These are phyloP conservation scores for Trichonephila clavata DNA, from an alignment of 1,140 invertebrate genomes.

Conservation along the genomic window DNA sequence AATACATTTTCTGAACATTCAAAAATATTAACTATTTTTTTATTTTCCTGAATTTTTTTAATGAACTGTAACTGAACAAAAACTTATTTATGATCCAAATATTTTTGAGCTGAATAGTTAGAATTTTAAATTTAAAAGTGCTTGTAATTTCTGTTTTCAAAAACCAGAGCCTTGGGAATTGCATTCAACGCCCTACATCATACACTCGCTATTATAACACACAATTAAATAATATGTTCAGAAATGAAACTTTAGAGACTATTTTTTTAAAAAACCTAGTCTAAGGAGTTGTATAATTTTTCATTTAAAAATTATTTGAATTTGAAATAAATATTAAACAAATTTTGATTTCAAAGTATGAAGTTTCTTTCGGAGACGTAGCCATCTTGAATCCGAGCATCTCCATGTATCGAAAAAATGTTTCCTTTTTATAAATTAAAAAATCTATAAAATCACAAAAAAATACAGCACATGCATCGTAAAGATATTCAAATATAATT, in stretches of 20 bases:
- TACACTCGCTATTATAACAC: neutral
- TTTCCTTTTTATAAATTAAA: neutral
- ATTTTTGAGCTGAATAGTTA: neutral
- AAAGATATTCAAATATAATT: neutral
- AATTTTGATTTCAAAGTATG: neutral
- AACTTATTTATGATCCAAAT: too few species aligned
- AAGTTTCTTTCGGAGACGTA: conserved; percentile 9
- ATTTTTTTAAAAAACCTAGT: neutral
- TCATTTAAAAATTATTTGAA: neutral
- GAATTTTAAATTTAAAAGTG: neutral
- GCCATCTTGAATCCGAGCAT: conserved; percentile 69
- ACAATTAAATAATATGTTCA: neutral
- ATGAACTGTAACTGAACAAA: too few species aligned
- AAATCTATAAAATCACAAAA: neutral
- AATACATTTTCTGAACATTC: too few species aligned
- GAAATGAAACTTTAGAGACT: too few species aligned
- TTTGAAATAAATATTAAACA: neutral
- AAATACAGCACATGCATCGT: neutral
- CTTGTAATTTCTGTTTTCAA: neutral
- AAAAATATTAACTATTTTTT: too few species aligned
- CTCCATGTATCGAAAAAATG: neutral
- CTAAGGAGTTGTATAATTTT: neutral
- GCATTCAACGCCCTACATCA: neutral
- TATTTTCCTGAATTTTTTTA: too few species aligned
- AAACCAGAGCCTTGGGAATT: neutral